Conservation (phyloP, 2,113 vertebrate genomes). For the Apteryx owenii region DNA sequence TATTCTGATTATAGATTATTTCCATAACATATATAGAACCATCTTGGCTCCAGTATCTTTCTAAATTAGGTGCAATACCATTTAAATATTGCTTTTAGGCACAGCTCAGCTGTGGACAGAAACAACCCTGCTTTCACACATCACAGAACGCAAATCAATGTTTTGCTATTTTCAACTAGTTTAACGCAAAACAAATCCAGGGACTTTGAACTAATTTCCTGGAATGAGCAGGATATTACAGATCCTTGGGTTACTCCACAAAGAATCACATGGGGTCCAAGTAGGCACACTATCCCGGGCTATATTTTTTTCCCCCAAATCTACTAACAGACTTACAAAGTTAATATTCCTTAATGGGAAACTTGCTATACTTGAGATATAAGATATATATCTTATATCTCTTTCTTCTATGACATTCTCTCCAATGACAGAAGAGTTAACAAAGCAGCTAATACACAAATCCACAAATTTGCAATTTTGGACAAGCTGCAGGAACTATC, state of each 20-base stretch:
- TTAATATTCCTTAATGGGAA: neutral
- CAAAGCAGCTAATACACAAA: neutral
- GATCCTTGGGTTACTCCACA: neutral
- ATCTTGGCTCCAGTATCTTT: neutral
- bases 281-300: neutral
- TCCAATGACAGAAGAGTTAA: accelerated
- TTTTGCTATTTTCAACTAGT: neutral
- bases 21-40: neutral
- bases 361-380: neutral
- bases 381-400: neutral
- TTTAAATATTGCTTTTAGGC: neutral
- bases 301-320: neutral
- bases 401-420: accelerated
- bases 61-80: neutral
- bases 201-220: neutral
- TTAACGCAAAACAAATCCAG: neutral
- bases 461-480: neutral
- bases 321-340: neutral
- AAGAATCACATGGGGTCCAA: neutral
- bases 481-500: accelerated
- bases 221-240: neutral
- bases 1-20: neutral
- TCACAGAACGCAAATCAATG: neutral
- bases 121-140: neutral
- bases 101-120: neutral